phyloP scores from a whole-genome alignment of 2,797 vertebrate genomes.

The Hypotaenidia philippensis region DNA sequence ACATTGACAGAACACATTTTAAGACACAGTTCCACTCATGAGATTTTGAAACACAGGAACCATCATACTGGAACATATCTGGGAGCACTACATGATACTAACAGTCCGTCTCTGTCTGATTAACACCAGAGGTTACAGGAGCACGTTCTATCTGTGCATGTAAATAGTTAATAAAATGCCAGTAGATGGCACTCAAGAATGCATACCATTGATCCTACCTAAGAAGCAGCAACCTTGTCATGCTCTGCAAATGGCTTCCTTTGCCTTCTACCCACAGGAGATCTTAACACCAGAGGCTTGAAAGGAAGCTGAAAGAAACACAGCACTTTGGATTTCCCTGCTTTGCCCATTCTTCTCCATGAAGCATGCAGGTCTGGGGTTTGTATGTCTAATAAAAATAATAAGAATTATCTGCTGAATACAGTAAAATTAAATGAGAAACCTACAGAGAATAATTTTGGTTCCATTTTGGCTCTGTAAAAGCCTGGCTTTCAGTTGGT shows the following conservation, averaged over 20 bases:
- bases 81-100: not conserved
- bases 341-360: not conserved
- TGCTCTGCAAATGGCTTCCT: constrained; percentile 40
- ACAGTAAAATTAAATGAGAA: not conserved
- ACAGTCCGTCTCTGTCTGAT: not conserved
- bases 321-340: rapidly evolving
- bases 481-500: not conserved
- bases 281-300: not conserved
- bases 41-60: not conserved
- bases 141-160: not conserved
- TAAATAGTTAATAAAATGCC: constrained; percentile 40
- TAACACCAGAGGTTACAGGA: not conserved
- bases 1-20: rapidly evolving
- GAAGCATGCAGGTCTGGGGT: not conserved
- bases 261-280: not conserved
- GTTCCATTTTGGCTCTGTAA: not conserved
- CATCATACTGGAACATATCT: not conserved
- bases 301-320: not conserved
- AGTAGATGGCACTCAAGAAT: constrained; percentile 63
- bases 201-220: not conserved
- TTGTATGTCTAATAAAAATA: not conserved
- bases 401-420: not conserved
- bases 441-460: not conserved
- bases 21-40: not conserved
- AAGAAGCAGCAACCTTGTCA: not conserved